Percentiles rank a stretch among this genome's conserved stretches.
phyloP scores from a whole-genome alignment of 1,140 invertebrate genomes.

The Drosophila punjabiensis region DNA sequence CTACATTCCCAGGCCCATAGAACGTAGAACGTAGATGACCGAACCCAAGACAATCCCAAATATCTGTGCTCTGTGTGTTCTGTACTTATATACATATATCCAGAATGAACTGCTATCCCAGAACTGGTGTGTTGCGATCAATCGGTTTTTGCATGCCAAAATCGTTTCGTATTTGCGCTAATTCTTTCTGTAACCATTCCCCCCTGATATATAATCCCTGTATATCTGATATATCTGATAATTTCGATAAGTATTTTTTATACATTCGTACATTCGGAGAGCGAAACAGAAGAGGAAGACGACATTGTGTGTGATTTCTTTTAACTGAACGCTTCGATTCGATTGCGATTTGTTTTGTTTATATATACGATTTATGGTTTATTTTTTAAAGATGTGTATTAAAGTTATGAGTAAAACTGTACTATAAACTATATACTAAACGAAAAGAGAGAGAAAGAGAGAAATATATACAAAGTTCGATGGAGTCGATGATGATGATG shows the following conservation, averaged over 20 bases:
- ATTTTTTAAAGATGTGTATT: conserved; percentile 81
- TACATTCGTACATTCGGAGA: conserved; percentile 52
- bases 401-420: conserved; percentile 76
- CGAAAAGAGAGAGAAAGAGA: conserved; percentile 15
- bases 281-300: conserved; percentile 19
- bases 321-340: conserved; percentile 68
- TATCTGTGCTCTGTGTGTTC: conserved; percentile 49
- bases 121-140: conserved; percentile 41
- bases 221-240: conserved; percentile 51
- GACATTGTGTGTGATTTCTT: conserved; percentile 72
- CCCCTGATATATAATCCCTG: conserved; percentile 17
- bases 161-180: conserved; percentile 53
- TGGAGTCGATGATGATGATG: conserved; percentile 50
- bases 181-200: conserved; percentile 35
- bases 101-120: conserved; percentile 34
- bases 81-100: conserved; percentile 45
- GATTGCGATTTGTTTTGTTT: conserved; percentile 80
- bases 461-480: conserved; percentile 57
- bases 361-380: conserved; percentile 69
- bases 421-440: conserved; percentile 68
- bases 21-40: conserved; percentile 49
- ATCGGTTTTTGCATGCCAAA: conserved; percentile 68
- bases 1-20: conserved; percentile 70
- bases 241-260: conserved; percentile 79
- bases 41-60: conserved; percentile 62